These are phyloP conservation scores for Octomys mimax DNA, from an alignment of 2,797 vertebrate genomes.

Conservation along the genomic window DNA sequence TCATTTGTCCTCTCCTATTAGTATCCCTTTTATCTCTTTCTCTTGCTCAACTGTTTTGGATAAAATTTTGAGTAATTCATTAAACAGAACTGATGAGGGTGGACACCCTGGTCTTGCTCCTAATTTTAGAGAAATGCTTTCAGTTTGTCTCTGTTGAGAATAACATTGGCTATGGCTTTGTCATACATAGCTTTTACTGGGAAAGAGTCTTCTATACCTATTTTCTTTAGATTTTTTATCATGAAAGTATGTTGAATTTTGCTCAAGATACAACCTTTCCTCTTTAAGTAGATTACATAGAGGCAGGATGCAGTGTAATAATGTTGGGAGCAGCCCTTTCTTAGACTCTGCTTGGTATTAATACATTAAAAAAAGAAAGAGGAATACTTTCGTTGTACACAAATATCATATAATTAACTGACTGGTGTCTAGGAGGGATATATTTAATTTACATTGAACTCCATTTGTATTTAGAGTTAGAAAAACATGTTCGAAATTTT, in stretches of 20 bases:
- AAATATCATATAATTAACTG: not conserved
- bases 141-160: not conserved
- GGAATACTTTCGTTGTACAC: not conserved
- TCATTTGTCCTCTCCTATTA: not conserved
- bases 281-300: not conserved
- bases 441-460: not conserved
- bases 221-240: not conserved
- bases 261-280: not conserved
- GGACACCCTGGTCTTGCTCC: not conserved
- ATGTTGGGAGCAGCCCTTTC: not conserved
- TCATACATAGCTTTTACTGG: not conserved
- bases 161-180: not conserved
- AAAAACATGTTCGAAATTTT: slow-evolving; percentile 26
- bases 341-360: not conserved
- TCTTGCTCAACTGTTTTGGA: not conserved
- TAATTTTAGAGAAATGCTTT: not conserved
- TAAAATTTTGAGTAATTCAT: not conserved
- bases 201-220: not conserved
- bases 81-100: not conserved
- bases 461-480: not conserved
- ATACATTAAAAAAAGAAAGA: not conserved
- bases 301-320: not conserved
- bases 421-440: not conserved
- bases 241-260: not conserved
- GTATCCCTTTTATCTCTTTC: not conserved